A percentile compares a stretch with the other conserved stretches of the same genome.
Conservation (phyloP, 2,797 vertebrate species). For the Calcarius lapponicus region DNA sequence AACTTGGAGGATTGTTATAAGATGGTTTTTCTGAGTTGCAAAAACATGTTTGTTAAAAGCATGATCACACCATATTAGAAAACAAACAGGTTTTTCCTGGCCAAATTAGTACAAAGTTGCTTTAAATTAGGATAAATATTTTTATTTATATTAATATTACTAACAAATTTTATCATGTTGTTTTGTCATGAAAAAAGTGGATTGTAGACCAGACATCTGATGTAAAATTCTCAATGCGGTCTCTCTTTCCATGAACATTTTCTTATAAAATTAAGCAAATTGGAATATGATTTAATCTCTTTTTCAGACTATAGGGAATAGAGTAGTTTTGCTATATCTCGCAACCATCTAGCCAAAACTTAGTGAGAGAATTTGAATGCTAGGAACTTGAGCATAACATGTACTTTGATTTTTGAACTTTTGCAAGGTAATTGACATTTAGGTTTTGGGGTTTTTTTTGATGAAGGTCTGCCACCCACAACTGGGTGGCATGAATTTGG, state of each 20-base stretch:
- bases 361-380: background rate
- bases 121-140: background rate
- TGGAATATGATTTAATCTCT: background rate
- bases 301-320: background rate
- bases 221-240: background rate
- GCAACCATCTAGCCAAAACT: background rate
- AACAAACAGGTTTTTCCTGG: conserved; percentile 22
- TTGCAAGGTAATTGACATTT: background rate
- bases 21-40: background rate
- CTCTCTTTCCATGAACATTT: background rate
- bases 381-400: background rate
- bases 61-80: background rate
- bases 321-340: background rate
- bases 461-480: background rate
- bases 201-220: background rate
- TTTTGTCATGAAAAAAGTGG: background rate
- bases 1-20: background rate
- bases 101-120: background rate
- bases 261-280: background rate
- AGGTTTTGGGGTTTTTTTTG: background rate
- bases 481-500: background rate
- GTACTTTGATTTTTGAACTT: background rate
- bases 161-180: background rate
- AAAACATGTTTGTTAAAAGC: background rate
- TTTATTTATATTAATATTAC: background rate